Conservation (phyloP, 2,113 vertebrate species). For the Vombatus ursinus region DNA sequence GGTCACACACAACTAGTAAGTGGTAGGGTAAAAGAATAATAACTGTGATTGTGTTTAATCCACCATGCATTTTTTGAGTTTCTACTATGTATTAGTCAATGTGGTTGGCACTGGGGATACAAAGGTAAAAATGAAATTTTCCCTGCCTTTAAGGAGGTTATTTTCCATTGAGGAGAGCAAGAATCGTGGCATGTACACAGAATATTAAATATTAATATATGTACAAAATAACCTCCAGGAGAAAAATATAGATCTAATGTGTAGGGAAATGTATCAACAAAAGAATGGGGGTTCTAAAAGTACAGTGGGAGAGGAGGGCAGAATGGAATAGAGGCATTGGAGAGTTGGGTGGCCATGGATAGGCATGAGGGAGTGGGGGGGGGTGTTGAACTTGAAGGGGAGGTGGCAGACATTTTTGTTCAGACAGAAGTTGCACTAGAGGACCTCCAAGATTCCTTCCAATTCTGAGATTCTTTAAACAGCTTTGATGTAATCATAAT, state of each 20-base stretch:
- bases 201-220: background rate
- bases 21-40: too few species aligned
- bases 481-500: background rate
- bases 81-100: too few species aligned
- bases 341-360: background rate
- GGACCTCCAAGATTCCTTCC: background rate
- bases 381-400: background rate
- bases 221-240: background rate
- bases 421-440: background rate
- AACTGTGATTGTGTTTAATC: too few species aligned
- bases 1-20: too few species aligned
- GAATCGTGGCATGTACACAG: rapidly evolving
- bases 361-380: background rate
- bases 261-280: background rate
- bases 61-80: too few species aligned
- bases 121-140: background rate
- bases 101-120: background rate
- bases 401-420: background rate
- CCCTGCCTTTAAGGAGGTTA: background rate
- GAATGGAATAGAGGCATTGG: background rate
- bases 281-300: background rate
- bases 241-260: background rate
- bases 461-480: background rate
- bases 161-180: background rate
- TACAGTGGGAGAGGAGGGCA: background rate